phyloP scores from a whole-genome alignment of 2,797 vertebrate genomes.

The Gastrophryne carolinensis region DNA sequence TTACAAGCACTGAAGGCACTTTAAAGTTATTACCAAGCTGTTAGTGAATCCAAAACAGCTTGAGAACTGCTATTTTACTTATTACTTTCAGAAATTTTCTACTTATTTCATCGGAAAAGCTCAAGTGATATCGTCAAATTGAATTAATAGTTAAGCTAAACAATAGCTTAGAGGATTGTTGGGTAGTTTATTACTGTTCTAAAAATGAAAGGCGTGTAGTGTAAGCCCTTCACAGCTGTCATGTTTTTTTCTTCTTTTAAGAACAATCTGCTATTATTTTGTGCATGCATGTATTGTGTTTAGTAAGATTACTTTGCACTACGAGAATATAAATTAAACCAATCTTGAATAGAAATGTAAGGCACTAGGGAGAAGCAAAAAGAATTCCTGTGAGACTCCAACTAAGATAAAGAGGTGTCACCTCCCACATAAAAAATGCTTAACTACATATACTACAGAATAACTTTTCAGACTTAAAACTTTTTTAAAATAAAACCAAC shows the following conservation, averaged over 20 bases:
- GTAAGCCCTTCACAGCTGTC: slow-evolving; percentile 24
- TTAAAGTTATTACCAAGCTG: slow-evolving; percentile 46
- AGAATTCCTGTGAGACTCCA: no score
- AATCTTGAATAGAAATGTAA: no score
- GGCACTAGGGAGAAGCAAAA: no score
- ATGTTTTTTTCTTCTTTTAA: slow-evolving; percentile 4
- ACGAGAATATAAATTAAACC: no score
- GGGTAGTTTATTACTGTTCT: slow-evolving; percentile 23
- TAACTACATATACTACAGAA: no score
- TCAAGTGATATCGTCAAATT: slow-evolving; percentile 28
- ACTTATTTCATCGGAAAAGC: slow-evolving; percentile 25
- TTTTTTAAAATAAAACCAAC: no score
- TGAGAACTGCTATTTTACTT: slow-evolving; percentile 47
- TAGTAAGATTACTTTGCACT: neutral
- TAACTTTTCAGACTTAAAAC: no score
- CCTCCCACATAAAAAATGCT: no score
- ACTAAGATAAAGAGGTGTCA: no score
- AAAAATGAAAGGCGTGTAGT: slow-evolving; percentile 28
- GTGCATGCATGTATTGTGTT: neutral
- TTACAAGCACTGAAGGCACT: slow-evolving; percentile 20
- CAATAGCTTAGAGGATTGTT: slow-evolving; percentile 40
- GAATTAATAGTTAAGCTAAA: slow-evolving; percentile 44
- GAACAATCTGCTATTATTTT: slow-evolving; percentile 23
- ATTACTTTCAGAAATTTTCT: slow-evolving; percentile 33
- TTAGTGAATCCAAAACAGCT: slow-evolving; percentile 34